These are phyloP conservation scores for Drosophila meridionalis DNA, from an alignment of 2,888 invertebrate genomes.

Conservation along the genomic window DNA sequence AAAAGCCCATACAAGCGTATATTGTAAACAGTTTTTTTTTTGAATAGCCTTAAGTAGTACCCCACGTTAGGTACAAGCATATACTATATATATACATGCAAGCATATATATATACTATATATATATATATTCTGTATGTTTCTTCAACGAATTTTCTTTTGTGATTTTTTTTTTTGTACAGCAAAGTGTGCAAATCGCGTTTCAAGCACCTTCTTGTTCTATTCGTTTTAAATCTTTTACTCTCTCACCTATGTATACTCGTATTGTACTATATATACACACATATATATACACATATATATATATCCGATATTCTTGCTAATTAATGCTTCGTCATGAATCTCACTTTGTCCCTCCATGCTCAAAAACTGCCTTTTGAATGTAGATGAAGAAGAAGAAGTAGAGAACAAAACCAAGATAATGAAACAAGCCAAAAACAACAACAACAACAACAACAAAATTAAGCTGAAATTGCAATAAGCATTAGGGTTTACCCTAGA, in stretches of 20 bases:
- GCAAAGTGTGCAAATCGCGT: slow-evolving; percentile 38
- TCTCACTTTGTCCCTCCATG: slow-evolving; percentile 79
- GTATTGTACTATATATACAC: slow-evolving; percentile 8
- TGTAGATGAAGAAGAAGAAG: slow-evolving; percentile 39
- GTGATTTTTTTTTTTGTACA: slow-evolving; percentile 31
- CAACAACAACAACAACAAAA: slow-evolving; percentile 19
- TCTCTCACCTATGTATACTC: slow-evolving; percentile 28
- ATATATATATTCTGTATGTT: slow-evolving; percentile 25
- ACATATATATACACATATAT: background rate
- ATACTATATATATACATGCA: slow-evolving; percentile 16
- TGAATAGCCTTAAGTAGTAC: slow-evolving; percentile 63
- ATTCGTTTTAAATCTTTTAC: background rate
- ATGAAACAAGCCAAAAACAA: slow-evolving; percentile 51
- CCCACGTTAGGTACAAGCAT: slow-evolving; percentile 25
- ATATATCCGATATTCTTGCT: slow-evolving; percentile 52
- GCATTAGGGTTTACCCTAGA: slow-evolving; percentile 54
- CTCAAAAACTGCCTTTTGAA: slow-evolving; percentile 78
- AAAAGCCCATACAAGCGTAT: slow-evolving; percentile 34
- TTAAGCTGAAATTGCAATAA: slow-evolving; percentile 22
- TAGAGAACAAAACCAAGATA: slow-evolving; percentile 42
- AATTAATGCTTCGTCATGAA: slow-evolving; percentile 68
- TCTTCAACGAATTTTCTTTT: slow-evolving; percentile 23
- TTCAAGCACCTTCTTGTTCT: slow-evolving; percentile 25
- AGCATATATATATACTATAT: slow-evolving; percentile 1
- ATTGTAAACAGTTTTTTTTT: slow-evolving; percentile 57